Evolutionary conservation across 2,888 invertebrate genomes (phyloP), one percentile per base, ranked within the genome.

Genomic region (Tupiocoris notatus): DNA sequence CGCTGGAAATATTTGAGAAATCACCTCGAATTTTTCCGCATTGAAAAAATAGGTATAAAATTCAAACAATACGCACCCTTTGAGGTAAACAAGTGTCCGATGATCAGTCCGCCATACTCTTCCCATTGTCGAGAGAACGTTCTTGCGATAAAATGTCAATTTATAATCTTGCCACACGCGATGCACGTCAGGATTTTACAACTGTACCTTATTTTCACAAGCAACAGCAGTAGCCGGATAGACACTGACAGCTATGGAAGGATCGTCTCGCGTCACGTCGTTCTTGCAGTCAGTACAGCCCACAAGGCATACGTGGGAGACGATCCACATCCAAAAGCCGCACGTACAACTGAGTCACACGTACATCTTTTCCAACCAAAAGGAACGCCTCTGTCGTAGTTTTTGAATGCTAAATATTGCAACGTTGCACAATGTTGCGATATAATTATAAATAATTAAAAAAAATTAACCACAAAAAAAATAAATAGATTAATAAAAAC

Each of bases 31-130:
- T n/a, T n/a, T n/a, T n/a, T n/a, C n/a, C n/a, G n/a, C n/a, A n/a
- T n/a, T n/a, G n/a, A n/a, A n/a, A n/a, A n/a, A n/a, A n/a, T n/a
- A n/a, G n/a, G n/a, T n/a, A n/a, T n/a, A n/a, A n/a, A n/a, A n/a
- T n/a, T 39, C 12, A 39, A 39, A 39, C 3, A 39, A 12, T 39
- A 59, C 70, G 57, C 25, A 70, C 70, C 59, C 59, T 70, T 59
- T 58, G 59, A 70, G 57, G 25, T 70, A 70, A 20, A 70, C 70
- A n/a, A 70, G 70, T 16, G 70, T 59, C 24, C 59, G 22, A 59
- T 70, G 70, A 18, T 70, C 70, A 24, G 70, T 70, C 25, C 70
- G 57, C 70, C 70, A 70, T 3, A 59, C 70, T 70, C 59, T 70
- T 0, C 70, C 70, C 70, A 70, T 70, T 9, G 3, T 59, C 59